A percentile compares a stretch with the other conserved stretches of the same genome.
Conservation (phyloP, 2,113 vertebrate genomes). For the Pungitius pungitius region DNA sequence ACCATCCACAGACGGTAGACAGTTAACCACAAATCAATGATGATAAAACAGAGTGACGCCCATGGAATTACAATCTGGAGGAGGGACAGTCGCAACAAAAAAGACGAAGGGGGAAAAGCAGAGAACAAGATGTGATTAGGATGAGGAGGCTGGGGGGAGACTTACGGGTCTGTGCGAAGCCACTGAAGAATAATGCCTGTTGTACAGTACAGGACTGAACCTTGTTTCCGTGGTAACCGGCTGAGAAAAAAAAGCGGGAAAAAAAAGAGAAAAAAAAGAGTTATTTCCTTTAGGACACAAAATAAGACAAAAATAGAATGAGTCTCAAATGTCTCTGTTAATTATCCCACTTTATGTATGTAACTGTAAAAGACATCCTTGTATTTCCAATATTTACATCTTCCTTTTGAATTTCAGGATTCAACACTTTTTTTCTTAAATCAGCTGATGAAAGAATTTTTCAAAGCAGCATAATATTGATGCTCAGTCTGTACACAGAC, state of each 20-base stretch:
- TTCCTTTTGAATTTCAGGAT: neutral
- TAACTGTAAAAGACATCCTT: neutral
- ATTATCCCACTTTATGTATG: neutral
- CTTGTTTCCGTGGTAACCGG: slow-evolving; percentile 96
- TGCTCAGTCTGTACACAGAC: neutral
- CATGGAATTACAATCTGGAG: slow-evolving; percentile 11
- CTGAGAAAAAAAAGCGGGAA: slow-evolving; percentile 70
- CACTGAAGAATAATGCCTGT: slow-evolving; percentile 98
- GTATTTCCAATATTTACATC: neutral
- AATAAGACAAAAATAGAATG: neutral
- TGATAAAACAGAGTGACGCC: slow-evolving; percentile 28
- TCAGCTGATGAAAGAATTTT: neutral
- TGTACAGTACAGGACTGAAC: slow-evolving; percentile 96
- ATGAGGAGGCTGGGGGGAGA: slow-evolving; percentile 45
- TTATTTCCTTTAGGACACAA: slow-evolving; percentile 28
- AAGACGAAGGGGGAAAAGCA: slow-evolving; percentile 6
- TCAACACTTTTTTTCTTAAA: neutral
- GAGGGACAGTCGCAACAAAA: slow-evolving; percentile 23
- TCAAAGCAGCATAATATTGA: neutral
- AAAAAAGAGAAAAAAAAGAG: slow-evolving; percentile 2
- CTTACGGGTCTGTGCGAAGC: slow-evolving; percentile 97
- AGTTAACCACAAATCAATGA: slow-evolving; percentile 37
- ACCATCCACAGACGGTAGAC: slow-evolving; percentile 42
- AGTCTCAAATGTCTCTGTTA: neutral
- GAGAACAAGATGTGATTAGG: slow-evolving; percentile 32